phyloP scores from a whole-genome alignment of 2,113 vertebrate genomes.

The Scomber japonicus region DNA sequence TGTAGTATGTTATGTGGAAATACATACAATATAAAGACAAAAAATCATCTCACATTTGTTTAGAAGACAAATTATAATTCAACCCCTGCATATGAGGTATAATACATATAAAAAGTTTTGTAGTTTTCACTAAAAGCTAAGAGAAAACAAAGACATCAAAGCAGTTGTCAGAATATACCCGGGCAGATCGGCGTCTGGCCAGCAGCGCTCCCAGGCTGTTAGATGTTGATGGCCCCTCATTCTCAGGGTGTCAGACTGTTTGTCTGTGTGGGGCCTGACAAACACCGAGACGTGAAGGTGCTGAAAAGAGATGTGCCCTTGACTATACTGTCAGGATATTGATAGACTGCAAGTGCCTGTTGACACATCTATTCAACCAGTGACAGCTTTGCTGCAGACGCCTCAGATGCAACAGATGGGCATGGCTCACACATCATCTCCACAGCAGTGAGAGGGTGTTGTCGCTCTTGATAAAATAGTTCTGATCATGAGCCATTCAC shows the following conservation, averaged over 20 bases:
- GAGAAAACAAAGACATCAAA: conserved; percentile 21
- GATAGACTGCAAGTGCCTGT: conserved; percentile 69
- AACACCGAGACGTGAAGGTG: conserved; percentile 48
- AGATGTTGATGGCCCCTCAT: conserved; percentile 42
- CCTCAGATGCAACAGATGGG: conserved; percentile 50
- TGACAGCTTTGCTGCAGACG: conserved; percentile 56
- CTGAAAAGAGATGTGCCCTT: conserved; percentile 57
- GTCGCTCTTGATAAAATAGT: conserved; percentile 14
- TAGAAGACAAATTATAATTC: background rate
- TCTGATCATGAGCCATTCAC: conserved; percentile 18
- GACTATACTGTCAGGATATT: conserved; percentile 58
- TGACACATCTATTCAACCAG: conserved; percentile 64
- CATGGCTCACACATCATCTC: conserved; percentile 45
- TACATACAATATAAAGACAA: background rate
- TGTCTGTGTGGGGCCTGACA: conserved; percentile 52
- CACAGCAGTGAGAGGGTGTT: conserved; percentile 24
- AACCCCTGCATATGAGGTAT: conserved; percentile 1
- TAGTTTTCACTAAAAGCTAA: background rate
- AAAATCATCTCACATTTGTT: background rate
- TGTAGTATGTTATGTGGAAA: too few relatives aligned
- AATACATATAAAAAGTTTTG: background rate
- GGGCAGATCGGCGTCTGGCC: conserved; percentile 8
- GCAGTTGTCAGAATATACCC: conserved; percentile 52
- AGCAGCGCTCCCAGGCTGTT: conserved; percentile 31
- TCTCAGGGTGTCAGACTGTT: conserved; percentile 43